These are phyloP conservation scores for Numenius arquata DNA, from an alignment of 2,113 vertebrate species.

Conservation along the genomic window DNA sequence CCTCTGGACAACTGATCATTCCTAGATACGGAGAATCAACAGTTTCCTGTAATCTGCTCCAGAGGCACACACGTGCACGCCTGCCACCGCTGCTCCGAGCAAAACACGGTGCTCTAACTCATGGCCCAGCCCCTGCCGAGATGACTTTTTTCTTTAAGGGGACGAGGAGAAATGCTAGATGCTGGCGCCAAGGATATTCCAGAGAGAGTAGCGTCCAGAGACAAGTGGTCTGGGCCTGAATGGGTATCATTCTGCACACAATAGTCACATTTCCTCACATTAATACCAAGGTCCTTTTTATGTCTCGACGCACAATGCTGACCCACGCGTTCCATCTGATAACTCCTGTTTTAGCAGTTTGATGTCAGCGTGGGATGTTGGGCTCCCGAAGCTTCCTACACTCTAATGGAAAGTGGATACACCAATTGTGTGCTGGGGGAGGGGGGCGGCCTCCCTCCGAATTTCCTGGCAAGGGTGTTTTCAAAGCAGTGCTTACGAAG, in stretches of 20 bases:
- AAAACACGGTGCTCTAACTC: neutral
- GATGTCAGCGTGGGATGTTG: slow-evolving; percentile 61
- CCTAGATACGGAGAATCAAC: slow-evolving; percentile 45
- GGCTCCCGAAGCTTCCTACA: slow-evolving; percentile 50
- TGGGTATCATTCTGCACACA: slow-evolving; percentile 66
- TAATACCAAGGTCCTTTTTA: slow-evolving; percentile 67
- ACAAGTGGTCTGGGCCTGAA: slow-evolving; percentile 71
- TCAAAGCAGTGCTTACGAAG: slow-evolving; percentile 13
- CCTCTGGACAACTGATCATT: slow-evolving; percentile 54
- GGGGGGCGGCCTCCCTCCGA: neutral
- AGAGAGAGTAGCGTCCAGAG: slow-evolving; percentile 65
- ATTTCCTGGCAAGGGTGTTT: slow-evolving; percentile 43
- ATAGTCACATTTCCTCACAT: slow-evolving; percentile 74
- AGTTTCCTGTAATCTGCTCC: slow-evolving; percentile 62
- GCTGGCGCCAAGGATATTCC: slow-evolving; percentile 72
- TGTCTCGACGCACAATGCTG: slow-evolving; percentile 70
- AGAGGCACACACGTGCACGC: slow-evolving; percentile 12
- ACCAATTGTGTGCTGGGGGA: slow-evolving; percentile 5
- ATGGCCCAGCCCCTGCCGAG: neutral
- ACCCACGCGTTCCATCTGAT: slow-evolving; percentile 62
- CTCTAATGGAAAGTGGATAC: slow-evolving; percentile 58
- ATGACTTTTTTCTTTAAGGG: slow-evolving; percentile 3
- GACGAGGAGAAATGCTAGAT: slow-evolving; percentile 14
- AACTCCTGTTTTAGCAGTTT: slow-evolving; percentile 71
- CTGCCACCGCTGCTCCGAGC: neutral